Conservation (phyloP, 2,888 invertebrate genomes). For the Synanthedon andrenaeformis region DNA sequence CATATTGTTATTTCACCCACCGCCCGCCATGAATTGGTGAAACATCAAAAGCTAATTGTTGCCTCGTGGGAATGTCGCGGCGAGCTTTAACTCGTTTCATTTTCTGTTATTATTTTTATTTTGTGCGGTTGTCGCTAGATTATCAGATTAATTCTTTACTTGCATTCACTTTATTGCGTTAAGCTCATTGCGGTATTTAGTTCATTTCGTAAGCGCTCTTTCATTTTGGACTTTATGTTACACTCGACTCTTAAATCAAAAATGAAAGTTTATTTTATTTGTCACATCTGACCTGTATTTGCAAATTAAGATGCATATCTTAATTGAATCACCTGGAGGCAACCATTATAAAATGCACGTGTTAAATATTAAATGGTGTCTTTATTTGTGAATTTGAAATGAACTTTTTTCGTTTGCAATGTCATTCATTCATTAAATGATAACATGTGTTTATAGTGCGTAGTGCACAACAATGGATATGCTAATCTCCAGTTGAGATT, state of each 20-base stretch:
- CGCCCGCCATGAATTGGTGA: slow-evolving; percentile 17
- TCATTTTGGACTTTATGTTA: neutral
- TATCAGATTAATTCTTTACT: slow-evolving; percentile 44
- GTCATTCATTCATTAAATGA: slow-evolving; percentile 40
- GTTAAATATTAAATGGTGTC: too few species aligned
- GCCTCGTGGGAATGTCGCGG: slow-evolving; percentile 48
- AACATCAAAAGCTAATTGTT: slow-evolving; percentile 31
- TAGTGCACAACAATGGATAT: slow-evolving; percentile 48
- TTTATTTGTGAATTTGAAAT: too few species aligned
- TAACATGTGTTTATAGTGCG: slow-evolving; percentile 37
- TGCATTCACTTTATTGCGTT: slow-evolving; percentile 13
- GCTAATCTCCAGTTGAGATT: slow-evolving; percentile 55
- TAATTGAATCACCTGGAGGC: neutral
- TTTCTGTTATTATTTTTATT: slow-evolving; percentile 33
- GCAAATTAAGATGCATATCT: too few species aligned
- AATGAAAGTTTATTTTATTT: too few species aligned
- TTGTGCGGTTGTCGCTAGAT: slow-evolving; percentile 24
- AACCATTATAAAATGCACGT: too few species aligned
- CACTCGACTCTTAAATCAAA: neutral
- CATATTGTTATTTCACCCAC: neutral
- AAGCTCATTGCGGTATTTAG: slow-evolving; percentile 4
- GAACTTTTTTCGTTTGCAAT: slow-evolving; percentile 12
- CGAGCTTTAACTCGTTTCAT: slow-evolving; percentile 32
- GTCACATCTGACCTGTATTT: too few species aligned
- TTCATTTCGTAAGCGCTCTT: slow-evolving; percentile 4